Percentiles rank a stretch among this genome's conserved stretches.
These are phyloP conservation scores for Cryptotis parvus DNA, from an alignment of 2,113 vertebrate genomes.

Conservation along the genomic window DNA sequence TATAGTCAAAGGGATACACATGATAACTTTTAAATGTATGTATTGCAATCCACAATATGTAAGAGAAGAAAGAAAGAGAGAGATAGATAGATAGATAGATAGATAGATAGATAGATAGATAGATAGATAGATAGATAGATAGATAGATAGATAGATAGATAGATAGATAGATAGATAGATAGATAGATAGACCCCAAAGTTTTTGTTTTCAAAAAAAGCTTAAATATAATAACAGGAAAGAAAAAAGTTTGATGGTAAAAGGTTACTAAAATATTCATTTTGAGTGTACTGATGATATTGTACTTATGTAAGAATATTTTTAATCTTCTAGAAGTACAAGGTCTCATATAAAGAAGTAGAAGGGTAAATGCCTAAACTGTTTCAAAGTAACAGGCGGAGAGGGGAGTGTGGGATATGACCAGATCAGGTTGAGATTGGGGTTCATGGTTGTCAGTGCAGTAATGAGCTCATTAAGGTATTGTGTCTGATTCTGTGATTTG, in stretches of 20 bases:
- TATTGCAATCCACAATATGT: too few species aligned
- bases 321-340: not conserved
- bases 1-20: too few species aligned
- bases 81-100: too few species aligned
- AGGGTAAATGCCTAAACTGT: not conserved
- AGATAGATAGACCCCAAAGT: too few species aligned
- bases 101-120: too few species aligned
- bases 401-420: not conserved
- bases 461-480: not conserved
- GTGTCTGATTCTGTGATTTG: conserved; percentile 1
- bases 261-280: not conserved
- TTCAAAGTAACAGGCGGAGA: conserved; percentile 8
- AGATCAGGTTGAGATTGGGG: not conserved
- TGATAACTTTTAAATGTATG: too few species aligned
- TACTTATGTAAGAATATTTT: not conserved
- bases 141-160: too few species aligned
- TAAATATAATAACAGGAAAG: too few species aligned
- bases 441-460: not conserved
- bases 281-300: not conserved
- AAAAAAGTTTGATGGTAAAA: conserved; percentile 17
- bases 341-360: conserved; percentile 15
- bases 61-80: too few species aligned
- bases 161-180: too few species aligned
- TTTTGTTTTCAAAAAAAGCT: too few species aligned
- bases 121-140: too few species aligned